Evolutionary conservation across 2,888 invertebrate genomes (phyloP).

Genomic region (Tenodera sinensis): DNA sequence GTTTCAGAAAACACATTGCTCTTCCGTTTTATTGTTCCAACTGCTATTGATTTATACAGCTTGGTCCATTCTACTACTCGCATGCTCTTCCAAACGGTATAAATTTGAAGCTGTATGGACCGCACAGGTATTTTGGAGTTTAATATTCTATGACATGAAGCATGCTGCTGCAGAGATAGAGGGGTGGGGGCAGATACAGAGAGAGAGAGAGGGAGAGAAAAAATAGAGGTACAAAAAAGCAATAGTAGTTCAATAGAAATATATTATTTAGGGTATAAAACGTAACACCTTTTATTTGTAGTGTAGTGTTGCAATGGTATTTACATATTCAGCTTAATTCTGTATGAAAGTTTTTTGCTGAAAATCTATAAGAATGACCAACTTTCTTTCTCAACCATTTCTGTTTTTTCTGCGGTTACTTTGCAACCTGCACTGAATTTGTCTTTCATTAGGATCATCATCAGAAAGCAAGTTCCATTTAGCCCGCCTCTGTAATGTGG

Average conservation of each 20-base stretch:
- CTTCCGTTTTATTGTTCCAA: not conserved
- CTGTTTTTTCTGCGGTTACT: too few species aligned
- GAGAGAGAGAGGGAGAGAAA: too few species aligned
- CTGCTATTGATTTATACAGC: not conserved
- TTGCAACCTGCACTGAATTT: too few species aligned
- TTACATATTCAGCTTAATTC: too few species aligned
- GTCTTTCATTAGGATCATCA: too few species aligned
- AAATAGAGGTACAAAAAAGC: not conserved
- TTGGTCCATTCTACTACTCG: not conserved
- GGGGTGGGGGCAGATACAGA: too few species aligned
- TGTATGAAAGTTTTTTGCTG: too few species aligned
- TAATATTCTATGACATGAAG: not conserved
- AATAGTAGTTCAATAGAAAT: not conserved
- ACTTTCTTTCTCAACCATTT: too few species aligned
- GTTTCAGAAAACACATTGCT: not conserved
- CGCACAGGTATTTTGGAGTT: not conserved
- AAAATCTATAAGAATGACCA: too few species aligned
- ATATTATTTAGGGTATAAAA: not conserved
- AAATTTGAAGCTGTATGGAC: not conserved
- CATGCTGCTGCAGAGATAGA: not conserved
- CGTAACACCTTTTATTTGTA: not conserved
- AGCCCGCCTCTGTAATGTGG: too few species aligned
- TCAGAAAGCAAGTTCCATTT: too few species aligned
- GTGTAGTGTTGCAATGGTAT: not conserved
- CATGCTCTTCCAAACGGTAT: not conserved